Conservation (phyloP, 2,113 vertebrate genomes). For the Colinus virginianus region DNA sequence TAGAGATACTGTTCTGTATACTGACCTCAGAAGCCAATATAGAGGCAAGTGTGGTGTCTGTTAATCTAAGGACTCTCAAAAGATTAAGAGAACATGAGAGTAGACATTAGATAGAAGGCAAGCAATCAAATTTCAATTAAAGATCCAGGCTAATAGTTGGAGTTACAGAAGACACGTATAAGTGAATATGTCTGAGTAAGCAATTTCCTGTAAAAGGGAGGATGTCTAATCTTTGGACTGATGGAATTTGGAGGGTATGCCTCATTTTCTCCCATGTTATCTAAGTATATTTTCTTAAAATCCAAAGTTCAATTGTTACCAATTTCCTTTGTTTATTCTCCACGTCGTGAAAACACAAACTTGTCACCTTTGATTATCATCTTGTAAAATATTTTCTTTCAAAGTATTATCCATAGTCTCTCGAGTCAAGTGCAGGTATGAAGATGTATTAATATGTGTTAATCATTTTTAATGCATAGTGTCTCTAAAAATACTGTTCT, state of each 20-base stretch:
- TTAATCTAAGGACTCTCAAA: neutral
- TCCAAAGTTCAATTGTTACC: neutral
- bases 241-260: neutral
- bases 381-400: neutral
- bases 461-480: neutral
- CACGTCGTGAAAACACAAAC: neutral
- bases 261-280: neutral
- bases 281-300: neutral
- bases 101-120: neutral
- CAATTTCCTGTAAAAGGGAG: neutral
- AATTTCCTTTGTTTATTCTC: neutral
- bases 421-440: neutral
- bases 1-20: neutral
- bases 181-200: neutral
- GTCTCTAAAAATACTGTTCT: neutral
- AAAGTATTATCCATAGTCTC: neutral
- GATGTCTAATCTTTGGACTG: neutral
- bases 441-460: neutral
- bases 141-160: neutral
- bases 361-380: neutral
- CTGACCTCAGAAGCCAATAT: neutral
- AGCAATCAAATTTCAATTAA: neutral
- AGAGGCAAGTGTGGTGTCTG: neutral
- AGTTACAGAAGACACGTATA: neutral
- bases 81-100: neutral